These are phyloP conservation scores for Ochotona curzoniae DNA, from an alignment of 2,113 vertebrate genomes.

Conservation along the genomic window DNA sequence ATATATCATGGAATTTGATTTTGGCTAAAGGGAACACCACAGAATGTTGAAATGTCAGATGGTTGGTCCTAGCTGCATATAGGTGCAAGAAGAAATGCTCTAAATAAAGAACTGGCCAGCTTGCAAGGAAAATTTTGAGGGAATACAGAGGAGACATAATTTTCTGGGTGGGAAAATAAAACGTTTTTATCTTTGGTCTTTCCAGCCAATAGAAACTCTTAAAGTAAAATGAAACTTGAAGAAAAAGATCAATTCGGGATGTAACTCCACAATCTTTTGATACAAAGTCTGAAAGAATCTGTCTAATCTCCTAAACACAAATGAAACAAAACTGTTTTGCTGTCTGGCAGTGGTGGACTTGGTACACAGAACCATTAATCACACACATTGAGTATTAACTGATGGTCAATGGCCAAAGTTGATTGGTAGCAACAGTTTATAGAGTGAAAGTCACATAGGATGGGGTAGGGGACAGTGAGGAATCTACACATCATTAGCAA, in stretches of 20 bases:
- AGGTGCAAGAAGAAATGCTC: constrained; percentile 65
- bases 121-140: constrained; percentile 67
- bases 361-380: too few relatives aligned
- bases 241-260: constrained; percentile 42
- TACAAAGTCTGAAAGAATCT: constrained; percentile 39
- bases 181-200: constrained; percentile 67
- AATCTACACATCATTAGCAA: too few relatives aligned
- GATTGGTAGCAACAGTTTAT: too few relatives aligned
- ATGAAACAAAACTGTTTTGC: not conserved
- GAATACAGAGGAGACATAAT: constrained; percentile 50
- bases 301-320: constrained; percentile 2
- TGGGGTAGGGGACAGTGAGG: too few relatives aligned
- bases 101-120: constrained; percentile 72
- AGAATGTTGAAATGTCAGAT: constrained; percentile 71
- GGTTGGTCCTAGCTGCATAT: constrained; percentile 56
- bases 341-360: too few relatives aligned
- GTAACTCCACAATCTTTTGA: not conserved
- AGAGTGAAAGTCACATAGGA: too few relatives aligned
- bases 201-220: constrained; percentile 51
- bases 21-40: constrained; percentile 59
- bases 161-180: constrained; percentile 61
- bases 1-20: constrained; percentile 67
- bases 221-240: constrained; percentile 44
- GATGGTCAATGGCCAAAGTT: too few relatives aligned
- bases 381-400: too few relatives aligned